Conservation (phyloP, 2,888 invertebrate genomes). For the Caenorhabditis wallacei region DNA sequence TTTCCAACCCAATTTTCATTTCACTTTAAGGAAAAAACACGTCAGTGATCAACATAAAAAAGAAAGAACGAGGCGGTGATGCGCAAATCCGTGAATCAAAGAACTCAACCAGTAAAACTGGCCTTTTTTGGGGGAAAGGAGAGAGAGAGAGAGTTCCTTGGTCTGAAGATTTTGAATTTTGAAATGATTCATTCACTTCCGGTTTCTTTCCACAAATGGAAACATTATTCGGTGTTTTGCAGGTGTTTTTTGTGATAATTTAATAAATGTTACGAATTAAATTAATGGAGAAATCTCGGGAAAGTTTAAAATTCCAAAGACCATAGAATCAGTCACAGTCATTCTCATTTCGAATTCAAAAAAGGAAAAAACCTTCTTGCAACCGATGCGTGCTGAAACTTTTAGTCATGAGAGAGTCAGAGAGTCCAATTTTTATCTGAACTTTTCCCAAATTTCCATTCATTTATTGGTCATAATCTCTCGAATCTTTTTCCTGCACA, state of each 20-base stretch:
- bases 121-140: not conserved
- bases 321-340: not conserved
- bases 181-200: too few relatives aligned
- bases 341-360: not conserved
- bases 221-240: not conserved
- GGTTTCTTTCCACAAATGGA: too few relatives aligned
- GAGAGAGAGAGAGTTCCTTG: not conserved
- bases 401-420: not conserved
- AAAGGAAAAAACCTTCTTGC: not conserved
- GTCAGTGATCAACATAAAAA: conserved; percentile 12
- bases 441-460: conserved; percentile 9
- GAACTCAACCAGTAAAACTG: conserved; percentile 15
- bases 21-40: conserved; percentile 10
- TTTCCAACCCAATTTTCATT: not conserved
- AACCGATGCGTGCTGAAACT: not conserved
- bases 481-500: not conserved
- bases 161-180: too few relatives aligned
- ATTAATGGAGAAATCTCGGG: not conserved
- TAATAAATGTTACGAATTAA: not conserved
- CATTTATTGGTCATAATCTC: not conserved
- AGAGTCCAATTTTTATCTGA: not conserved
- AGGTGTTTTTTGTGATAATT: not conserved
- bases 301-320: not conserved
- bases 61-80: conserved; percentile 29
- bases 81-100: conserved; percentile 48